These are phyloP conservation scores for Spea hammondii DNA, from an alignment of 2,797 vertebrate genomes.

Conservation along the genomic window DNA sequence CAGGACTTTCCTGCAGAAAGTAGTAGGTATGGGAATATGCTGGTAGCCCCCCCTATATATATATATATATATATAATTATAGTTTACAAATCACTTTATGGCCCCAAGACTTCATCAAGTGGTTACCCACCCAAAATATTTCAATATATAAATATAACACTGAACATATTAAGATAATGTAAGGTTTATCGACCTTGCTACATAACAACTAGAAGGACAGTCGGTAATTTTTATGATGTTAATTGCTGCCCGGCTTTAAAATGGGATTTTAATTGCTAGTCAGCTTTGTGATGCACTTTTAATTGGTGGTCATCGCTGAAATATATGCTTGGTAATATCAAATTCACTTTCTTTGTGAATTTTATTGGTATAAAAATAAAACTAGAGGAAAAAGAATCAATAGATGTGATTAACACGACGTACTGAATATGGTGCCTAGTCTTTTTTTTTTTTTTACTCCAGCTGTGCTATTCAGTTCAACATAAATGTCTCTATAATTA, in stretches of 20 bases:
- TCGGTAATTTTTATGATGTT: constrained; percentile 46
- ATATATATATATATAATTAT: too few relatives aligned
- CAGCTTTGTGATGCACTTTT: constrained; percentile 33
- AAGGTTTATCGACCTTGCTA: constrained; percentile 26
- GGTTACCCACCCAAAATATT: not conserved
- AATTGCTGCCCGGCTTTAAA: constrained; percentile 31
- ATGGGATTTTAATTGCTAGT: constrained; percentile 39
- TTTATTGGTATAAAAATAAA: constrained; percentile 39
- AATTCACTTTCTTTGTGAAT: constrained; percentile 21
- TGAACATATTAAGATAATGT: constrained; percentile 34
- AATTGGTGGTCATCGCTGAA: constrained; percentile 34
- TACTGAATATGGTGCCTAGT: constrained; percentile 25
- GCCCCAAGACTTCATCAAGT: too few relatives aligned
- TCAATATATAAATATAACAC: constrained; percentile 19
- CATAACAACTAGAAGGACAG: constrained; percentile 21
- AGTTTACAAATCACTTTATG: too few relatives aligned
- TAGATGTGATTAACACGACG: constrained; percentile 50
- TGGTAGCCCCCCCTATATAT: too few relatives aligned
- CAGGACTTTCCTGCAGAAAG: too few relatives aligned
- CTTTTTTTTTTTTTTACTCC: constrained; percentile 18
- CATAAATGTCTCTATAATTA: constrained; percentile 51
- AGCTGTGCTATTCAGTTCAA: constrained; percentile 50
- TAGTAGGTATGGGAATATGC: too few relatives aligned
- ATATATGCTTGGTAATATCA: constrained; percentile 28
- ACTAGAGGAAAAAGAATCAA: constrained; percentile 37